phyloP scores from a whole-genome alignment of 2,113 vertebrate genomes.

The Clupea harengus region DNA sequence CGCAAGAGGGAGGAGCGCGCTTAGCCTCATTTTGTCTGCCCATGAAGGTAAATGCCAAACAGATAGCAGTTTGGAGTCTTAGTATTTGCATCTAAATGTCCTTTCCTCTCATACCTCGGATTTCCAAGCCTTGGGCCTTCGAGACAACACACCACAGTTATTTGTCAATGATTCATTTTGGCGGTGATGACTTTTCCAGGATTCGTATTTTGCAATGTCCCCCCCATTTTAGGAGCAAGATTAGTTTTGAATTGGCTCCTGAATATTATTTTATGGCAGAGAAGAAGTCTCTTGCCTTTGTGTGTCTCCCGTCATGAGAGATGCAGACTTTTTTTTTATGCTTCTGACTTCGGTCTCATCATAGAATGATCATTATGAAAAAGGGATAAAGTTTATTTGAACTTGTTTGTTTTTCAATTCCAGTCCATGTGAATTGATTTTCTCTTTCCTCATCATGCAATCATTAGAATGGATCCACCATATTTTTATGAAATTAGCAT shows the following conservation, averaged over 20 bases:
- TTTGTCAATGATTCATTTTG: neutral
- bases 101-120: neutral
- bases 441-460: neutral
- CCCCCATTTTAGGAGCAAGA: neutral
- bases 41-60: conserved; percentile 16
- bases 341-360: neutral
- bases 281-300: neutral
- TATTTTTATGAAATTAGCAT: neutral
- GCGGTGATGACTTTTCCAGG: neutral
- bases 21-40: conserved; percentile 23
- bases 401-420: neutral
- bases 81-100: neutral
- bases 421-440: neutral
- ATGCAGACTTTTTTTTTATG: too few species aligned
- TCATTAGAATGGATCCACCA: neutral
- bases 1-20: conserved; percentile 20
- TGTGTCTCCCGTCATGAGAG: neutral
- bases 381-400: neutral
- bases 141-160: neutral
- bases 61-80: neutral
- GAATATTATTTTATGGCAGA: neutral
- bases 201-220: neutral
- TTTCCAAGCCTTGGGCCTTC: neutral
- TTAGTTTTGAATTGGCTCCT: neutral
- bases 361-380: neutral